Conservation (phyloP, 2,113 vertebrate species). For the Lampris megalopsis region DNA sequence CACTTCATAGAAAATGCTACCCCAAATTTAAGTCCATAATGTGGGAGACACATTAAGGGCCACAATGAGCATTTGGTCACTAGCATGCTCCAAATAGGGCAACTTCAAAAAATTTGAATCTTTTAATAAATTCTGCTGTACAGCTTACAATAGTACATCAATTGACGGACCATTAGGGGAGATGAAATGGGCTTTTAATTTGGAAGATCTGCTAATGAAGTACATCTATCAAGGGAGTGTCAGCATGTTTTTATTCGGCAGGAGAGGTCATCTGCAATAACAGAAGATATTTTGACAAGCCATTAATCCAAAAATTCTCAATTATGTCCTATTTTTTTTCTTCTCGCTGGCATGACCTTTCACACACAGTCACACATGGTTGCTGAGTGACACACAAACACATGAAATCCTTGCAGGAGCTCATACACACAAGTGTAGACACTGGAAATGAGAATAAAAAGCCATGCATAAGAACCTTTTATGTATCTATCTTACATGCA, state of each 20-base stretch:
- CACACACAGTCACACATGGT: not conserved
- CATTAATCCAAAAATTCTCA: constrained; percentile 6
- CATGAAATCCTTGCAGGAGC: not conserved
- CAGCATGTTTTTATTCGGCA: not conserved
- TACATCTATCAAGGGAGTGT: constrained; percentile 1
- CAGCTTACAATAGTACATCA: not conserved
- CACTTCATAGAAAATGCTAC: too few relatives aligned
- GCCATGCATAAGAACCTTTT: too few relatives aligned
- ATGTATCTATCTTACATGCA: too few relatives aligned
- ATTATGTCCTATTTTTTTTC: not conserved
- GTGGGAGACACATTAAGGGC: too few relatives aligned
- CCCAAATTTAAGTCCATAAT: too few relatives aligned
- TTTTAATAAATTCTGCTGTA: not conserved
- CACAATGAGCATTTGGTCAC: too few relatives aligned
- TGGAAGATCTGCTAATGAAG: not conserved
- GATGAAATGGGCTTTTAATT: not conserved
- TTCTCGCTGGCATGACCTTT: constrained; percentile 1
- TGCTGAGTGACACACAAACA: not conserved
- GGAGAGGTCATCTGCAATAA: constrained; percentile 4
- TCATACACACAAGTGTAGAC: not conserved
- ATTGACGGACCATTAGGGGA: not conserved
- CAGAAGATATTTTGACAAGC: constrained; percentile 4
- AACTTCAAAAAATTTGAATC: not conserved
- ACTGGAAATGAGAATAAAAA: too few relatives aligned
- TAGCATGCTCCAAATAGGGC: too few relatives aligned